Evolutionary conservation across 2,888 invertebrate species (phyloP), one percentile per base, ranked within the genome.

Genomic region (Lepidonotus clava): DNA sequence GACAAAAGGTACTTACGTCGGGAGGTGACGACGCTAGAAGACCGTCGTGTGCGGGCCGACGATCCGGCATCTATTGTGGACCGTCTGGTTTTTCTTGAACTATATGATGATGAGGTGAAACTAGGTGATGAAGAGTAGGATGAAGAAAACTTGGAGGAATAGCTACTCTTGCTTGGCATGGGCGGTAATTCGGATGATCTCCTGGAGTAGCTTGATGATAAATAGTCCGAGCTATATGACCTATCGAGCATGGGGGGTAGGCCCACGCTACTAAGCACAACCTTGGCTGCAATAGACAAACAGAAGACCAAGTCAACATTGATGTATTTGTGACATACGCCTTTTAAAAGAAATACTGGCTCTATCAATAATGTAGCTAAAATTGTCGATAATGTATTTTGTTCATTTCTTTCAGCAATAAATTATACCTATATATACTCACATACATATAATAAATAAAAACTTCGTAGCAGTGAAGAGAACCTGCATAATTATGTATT

Each of bases 1-100:
- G n/a, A n/a, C n/a, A 21, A 71, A 71, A 8, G 8, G 14, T 36
- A 80, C 80, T 80, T 18, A 80, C 80, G 80, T 41, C 80, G 80
- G 51, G 80, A 80, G 41, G 24, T 80, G 80, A 80, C 80, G 11
- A 80, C 80, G 32, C 80, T 80, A 80, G 80, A 80, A 34, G 80
- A 80, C 24, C 80, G 80, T 46, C 80, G 41, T 18, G 46, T 46
- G 46, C 46, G 41, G 5, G n/a, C n/a, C n/a, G 71, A 36, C 28
- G 80, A 80, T 5, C 80, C 80, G 8, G 41, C 80, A 46, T 80
- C 80, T 41, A 80, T 80, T 46, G 80, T 80, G 0, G 80, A 46
- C 28, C 80, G 80, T n/a, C 80, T 41, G 24, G 80, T 32, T 46
- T 80, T 80, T 80, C 80, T 80, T 32, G 80, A 80, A 80, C 80